Conservation (phyloP, 2,797 vertebrate species). For the Botia kubotai region DNA sequence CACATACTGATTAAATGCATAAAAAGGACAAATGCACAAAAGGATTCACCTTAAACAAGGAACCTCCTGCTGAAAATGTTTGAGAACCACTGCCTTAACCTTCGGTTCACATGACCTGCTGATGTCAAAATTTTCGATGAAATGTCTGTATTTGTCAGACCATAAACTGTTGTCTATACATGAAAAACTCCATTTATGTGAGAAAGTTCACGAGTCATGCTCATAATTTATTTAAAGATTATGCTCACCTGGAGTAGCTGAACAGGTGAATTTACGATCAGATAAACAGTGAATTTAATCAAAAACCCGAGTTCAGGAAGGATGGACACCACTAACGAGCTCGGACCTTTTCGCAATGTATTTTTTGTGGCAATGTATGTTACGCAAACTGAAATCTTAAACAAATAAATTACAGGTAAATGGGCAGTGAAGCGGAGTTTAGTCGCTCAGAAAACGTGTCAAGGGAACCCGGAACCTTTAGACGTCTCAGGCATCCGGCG, state of each 20-base stretch:
- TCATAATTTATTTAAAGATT: neutral
- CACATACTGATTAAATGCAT: no score
- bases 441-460: neutral
- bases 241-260: neutral
- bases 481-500: neutral
- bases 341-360: neutral
- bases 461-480: constrained; percentile 45
- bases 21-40: no score
- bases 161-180: neutral
- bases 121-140: neutral
- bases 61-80: no score
- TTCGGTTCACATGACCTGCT: no score
- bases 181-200: no score
- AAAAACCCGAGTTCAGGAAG: neutral
- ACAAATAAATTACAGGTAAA: neutral
- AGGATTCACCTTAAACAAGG: no score
- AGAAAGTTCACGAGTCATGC: neutral
- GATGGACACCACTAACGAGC: neutral
- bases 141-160: neutral
- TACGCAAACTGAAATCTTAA: neutral
- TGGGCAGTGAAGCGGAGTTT: neutral
- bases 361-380: neutral
- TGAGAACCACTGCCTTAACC: no score
- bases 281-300: neutral
- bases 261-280: neutral